Conservation (phyloP, 1,140 invertebrate species). For the Cotesia vestalis region DNA sequence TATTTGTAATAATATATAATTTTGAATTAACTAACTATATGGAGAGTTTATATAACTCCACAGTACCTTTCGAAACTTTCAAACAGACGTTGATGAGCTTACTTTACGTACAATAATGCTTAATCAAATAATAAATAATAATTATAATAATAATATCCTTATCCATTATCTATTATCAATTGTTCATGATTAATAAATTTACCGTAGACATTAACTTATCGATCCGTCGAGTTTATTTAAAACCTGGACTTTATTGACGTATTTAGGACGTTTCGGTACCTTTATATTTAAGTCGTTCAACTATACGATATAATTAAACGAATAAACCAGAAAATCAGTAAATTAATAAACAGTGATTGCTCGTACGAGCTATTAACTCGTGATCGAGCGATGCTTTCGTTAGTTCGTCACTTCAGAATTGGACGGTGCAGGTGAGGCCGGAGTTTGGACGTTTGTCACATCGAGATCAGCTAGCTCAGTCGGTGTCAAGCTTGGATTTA, state of each 20-base stretch:
- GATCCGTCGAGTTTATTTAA: not conserved
- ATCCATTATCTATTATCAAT: too few species aligned
- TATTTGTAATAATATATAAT: not conserved
- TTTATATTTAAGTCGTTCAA: not conserved
- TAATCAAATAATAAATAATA: too few species aligned
- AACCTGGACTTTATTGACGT: slow-evolving; percentile 38
- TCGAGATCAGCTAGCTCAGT: slow-evolving; percentile 38
- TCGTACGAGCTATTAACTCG: slow-evolving; percentile 40
- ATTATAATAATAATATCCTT: too few species aligned
- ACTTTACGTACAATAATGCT: too few species aligned
- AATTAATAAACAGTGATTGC: slow-evolving; percentile 17
- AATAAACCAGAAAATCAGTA: not conserved
- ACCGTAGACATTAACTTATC: not conserved
- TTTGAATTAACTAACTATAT: too few species aligned
- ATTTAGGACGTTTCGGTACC: slow-evolving; percentile 38
- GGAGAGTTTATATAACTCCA: too few species aligned
- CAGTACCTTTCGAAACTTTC: too few species aligned
- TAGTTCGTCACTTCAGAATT: slow-evolving; percentile 39
- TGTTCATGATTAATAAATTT: not conserved
- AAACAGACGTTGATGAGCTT: too few species aligned
- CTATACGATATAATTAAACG: too few species aligned
- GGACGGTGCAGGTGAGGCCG: slow-evolving; percentile 51
- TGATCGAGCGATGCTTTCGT: slow-evolving; percentile 42
- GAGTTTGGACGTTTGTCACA: slow-evolving; percentile 42
- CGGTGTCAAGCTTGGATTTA: slow-evolving; percentile 49